phyloP scores from a whole-genome alignment of 2,113 vertebrate genomes.

The Glareola pratincola region DNA sequence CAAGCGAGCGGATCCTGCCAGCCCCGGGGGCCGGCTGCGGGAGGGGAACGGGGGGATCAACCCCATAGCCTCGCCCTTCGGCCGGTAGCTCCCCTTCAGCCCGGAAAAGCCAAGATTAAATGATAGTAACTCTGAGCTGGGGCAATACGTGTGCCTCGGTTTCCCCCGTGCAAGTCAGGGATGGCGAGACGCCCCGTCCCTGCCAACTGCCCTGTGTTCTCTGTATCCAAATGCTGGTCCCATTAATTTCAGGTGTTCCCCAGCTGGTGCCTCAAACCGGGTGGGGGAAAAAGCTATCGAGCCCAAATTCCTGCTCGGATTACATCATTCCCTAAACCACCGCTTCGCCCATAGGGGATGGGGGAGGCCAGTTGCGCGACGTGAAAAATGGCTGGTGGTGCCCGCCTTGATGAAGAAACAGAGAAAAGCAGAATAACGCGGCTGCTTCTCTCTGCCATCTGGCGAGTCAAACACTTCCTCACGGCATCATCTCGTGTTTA shows the following conservation, averaged over 20 bases:
- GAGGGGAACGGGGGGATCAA: not conserved
- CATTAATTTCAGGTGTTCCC: not conserved
- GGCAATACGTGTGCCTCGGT: rapidly evolving
- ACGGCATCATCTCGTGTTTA: not conserved
- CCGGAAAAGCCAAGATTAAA: not conserved
- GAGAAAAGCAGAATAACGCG: not conserved
- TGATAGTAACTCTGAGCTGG: not conserved
- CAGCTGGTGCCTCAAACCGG: not conserved
- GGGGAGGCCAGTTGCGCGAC: not conserved
- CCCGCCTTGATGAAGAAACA: not conserved
- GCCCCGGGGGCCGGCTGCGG: not conserved
- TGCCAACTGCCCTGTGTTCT: not conserved
- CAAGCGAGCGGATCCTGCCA: slow-evolving; percentile 38
- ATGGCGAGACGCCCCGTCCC: rapidly evolving
- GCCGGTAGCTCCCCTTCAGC: not conserved
- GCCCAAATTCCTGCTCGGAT: not conserved
- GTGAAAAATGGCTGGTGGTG: not conserved
- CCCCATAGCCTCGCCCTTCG: rapidly evolving
- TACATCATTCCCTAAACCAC: not conserved
- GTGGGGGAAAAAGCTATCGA: not conserved
- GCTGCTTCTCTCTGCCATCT: not conserved
- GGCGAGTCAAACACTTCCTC: not conserved
- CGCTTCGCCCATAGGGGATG: not conserved
- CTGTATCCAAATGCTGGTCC: not conserved
- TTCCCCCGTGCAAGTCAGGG: not conserved